A percentile compares a stretch with the other conserved stretches of the same genome.
Evolutionary conservation across 2,888 invertebrate species (phyloP).

Genomic region (Autographa pulchrina): DNA sequence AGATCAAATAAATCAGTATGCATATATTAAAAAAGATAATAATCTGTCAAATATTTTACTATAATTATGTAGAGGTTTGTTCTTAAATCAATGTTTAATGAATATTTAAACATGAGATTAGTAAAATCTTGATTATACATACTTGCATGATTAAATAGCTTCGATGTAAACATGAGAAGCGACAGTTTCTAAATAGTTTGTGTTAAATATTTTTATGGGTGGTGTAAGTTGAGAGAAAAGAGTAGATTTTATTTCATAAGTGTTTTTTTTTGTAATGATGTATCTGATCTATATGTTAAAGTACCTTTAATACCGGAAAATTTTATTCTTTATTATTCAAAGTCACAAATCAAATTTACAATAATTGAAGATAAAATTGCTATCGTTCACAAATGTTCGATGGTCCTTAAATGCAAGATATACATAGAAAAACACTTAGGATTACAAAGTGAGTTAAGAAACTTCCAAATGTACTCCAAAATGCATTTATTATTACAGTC

Average conservation of each 20-base stretch:
- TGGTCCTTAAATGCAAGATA: background rate
- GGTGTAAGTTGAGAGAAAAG: slow-evolving; percentile 25
- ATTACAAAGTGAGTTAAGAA: background rate
- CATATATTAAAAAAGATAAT: slow-evolving; percentile 40
- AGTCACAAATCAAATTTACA: too few species aligned
- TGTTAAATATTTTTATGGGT: slow-evolving; percentile 36
- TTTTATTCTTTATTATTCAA: too few species aligned
- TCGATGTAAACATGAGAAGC: slow-evolving; percentile 33
- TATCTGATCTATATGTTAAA: too few species aligned
- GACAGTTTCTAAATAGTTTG: slow-evolving; percentile 54
- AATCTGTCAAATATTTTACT: slow-evolving; percentile 49
- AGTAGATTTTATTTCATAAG: background rate
- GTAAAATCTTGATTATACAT: slow-evolving; percentile 42
- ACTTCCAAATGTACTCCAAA: background rate
- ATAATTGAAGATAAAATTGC: too few species aligned
- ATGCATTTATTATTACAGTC: slow-evolving; percentile 5
- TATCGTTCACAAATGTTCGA: background rate
- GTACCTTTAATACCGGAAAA: too few species aligned
- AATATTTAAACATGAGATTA: slow-evolving; percentile 43
- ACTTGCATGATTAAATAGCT: slow-evolving; percentile 28
- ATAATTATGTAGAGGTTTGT: slow-evolving; percentile 36
- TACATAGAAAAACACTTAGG: background rate
- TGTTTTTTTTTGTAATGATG: background rate
- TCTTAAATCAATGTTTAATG: slow-evolving; percentile 40
- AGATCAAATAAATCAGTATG: slow-evolving; percentile 39